Base-by-base conservation (phyloP, 1,140 invertebrate species). In the Monochamus saltuarius region DNA sequence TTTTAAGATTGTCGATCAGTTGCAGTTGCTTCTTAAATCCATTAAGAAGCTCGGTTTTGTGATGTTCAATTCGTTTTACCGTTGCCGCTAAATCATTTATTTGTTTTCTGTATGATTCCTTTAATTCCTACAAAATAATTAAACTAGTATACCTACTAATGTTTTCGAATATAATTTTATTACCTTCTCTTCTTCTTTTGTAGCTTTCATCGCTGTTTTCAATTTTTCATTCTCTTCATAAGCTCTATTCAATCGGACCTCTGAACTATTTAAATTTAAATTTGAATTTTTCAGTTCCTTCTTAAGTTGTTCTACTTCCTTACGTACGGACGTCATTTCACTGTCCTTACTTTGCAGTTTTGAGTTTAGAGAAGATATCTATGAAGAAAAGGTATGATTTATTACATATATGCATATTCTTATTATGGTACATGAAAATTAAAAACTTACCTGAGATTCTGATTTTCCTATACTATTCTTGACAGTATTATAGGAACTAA, bases 1-100 rank as follows among this genome's bases (percentile, higher is more conserved):
- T 81, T 54, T 81, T 81, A 7, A 83, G 68, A 70, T 82, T 82
- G 59, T 83, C 78, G 13, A 82, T 68, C 0, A 83, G 69, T 34
- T 78, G 67, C 43, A 75, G 66, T 71, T 83, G 81, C 59, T 81
- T 83, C 66, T 80, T 82, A 54, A 80, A 81, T 4, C 76, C 78
- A 62, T 79, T 76, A 34, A 79, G 40, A 7, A 83, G 57, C 69
- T 83, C 80, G 0, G 65, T 54, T 54, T 77, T 75, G 40, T 82
- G 80, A 55, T 78, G 81, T 60, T 82, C 77, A 10, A 80, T 50
- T 61, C 67, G 73, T 66, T 79, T 81, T 7, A 79, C 34, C 1
- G 69, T 61, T 34, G 62, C 13, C n/a, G 63, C 73, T 13, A 78
- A 70, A 29, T 78, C 74, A 54, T 78, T 78, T 47, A 79, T 65